phyloP scores from a whole-genome alignment of 2,888 invertebrate species.

The Coecobrya sp. region DNA sequence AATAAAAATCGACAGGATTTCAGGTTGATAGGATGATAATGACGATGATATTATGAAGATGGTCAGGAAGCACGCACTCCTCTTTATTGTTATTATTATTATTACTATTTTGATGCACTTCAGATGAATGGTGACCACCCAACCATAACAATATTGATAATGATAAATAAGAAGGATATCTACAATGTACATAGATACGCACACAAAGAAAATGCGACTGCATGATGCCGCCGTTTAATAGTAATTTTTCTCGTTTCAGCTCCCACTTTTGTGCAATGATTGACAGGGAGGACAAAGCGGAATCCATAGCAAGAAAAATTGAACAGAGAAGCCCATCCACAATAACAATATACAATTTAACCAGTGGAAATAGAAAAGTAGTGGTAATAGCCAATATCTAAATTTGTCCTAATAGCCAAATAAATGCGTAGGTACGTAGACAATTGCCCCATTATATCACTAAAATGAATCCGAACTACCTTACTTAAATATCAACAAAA shows the following conservation, averaged over 20 bases:
- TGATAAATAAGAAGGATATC: conserved; percentile 23
- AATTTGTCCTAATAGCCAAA: too few species aligned
- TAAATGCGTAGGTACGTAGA: too few species aligned
- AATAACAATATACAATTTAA: too few species aligned
- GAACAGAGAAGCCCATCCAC: neutral
- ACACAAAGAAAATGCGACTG: conserved; percentile 24
- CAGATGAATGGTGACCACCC: conserved; percentile 59
- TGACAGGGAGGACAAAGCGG: conserved; percentile 75
- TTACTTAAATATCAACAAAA: too few species aligned
- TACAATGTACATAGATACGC: neutral
- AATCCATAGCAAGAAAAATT: neutral
- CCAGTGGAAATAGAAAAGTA: too few species aligned
- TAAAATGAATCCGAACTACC: too few species aligned
- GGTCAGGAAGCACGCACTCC: conserved; percentile 57
- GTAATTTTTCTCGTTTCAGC: conserved; percentile 44
- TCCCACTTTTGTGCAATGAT: conserved; percentile 57
- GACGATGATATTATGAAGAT: conserved; percentile 20
- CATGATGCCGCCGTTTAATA: conserved; percentile 38
- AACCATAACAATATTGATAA: conserved; percentile 54
- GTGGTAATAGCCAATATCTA: neutral
- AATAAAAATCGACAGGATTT: conserved; percentile 61
- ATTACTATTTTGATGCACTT: conserved; percentile 30
- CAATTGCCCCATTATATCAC: too few species aligned
- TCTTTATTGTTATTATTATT: conserved; percentile 36
- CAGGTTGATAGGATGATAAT: conserved; percentile 34